Evolutionary conservation across 2,888 invertebrate genomes (phyloP), one percentile per base, ranked within the genome.

Genomic region (Ichneumoninae sp.): DNA sequence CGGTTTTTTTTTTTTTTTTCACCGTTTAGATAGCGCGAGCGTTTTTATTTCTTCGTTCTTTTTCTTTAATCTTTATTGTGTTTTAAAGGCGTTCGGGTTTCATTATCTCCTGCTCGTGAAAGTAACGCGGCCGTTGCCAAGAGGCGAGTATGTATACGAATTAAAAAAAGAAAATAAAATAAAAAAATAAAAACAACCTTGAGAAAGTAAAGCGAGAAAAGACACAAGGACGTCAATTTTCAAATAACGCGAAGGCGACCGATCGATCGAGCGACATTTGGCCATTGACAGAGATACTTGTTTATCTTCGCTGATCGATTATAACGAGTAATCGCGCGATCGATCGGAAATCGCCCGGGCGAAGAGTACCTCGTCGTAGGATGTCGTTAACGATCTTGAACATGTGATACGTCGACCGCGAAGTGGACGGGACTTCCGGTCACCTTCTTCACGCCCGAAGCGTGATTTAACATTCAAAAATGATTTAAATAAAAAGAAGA

Each of bases 351-450:
- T 65, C 75, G 79, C n/a, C n/a, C 33, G 22, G 3, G 47, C 44
- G n/a, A 70, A 50, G 26, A 22, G 70, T 47, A 54, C 13, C 62
- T 54, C 77, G 68, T 44, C 70, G 70, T 75, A 69, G 50, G 89
- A 88, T 88, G 88, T 89, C 90, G 89, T 91, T 91, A 89, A 89
- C 89, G 89, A 88, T 90, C 90, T 91, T 90, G 85, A 90, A 91
- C 90, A 91, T 92, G 92, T 93, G 92, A 93, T 93, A 91, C 89
- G 91, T 89, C 89, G 87, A 87, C 89, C 88, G 87, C 60, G 44
- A 69, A n/a, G 16, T 30, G 40, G 19, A 33, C n/a, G 69, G 47
- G 60, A 82, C 60, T 80, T 68, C 52, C 69, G 60, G 74, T 44
- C 60, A 47, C n/a, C 62, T 62, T 62, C 62, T 26, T 30, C 19